Percentiles rank a stretch among this genome's conserved stretches.
These are phyloP conservation scores for Apamea anceps DNA, from an alignment of 2,888 invertebrate genomes.

Conservation along the genomic window DNA sequence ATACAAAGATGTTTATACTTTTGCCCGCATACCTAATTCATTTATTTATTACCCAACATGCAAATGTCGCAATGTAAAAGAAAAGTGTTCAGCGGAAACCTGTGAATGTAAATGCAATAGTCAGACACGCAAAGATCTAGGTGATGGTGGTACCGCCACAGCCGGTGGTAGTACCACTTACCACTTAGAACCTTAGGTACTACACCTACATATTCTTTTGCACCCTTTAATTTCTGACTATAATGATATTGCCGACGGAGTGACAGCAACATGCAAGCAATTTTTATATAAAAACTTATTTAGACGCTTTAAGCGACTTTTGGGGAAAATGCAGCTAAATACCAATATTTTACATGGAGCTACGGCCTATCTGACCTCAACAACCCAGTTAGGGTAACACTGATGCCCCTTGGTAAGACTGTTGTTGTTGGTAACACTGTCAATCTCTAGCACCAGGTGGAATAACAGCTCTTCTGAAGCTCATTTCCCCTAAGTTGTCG, in stretches of 20 bases:
- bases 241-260: background rate
- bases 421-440: no score
- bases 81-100: conserved; percentile 4
- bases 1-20: background rate
- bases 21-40: background rate
- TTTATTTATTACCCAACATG: background rate
- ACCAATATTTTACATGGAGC: no score
- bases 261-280: no score
- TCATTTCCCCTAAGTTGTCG: no score
- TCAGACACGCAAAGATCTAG: conserved; percentile 26
- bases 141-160: conserved; percentile 28
- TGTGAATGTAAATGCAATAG: conserved; percentile 26
- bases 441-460: no score
- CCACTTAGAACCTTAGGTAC: background rate
- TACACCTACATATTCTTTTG: background rate
- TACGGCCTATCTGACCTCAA: no score
- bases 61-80: conserved; percentile 2
- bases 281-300: no score
- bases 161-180: conserved; percentile 29
- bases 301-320: no score
- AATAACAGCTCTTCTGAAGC: no score
- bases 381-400: no score
- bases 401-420: no score
- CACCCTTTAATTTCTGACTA: background rate
- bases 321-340: no score